A percentile compares a stretch with the other conserved stretches of the same genome.
Evolutionary conservation across 2,888 invertebrate species (phyloP).

Genomic region (Cephus sareptanus): DNA sequence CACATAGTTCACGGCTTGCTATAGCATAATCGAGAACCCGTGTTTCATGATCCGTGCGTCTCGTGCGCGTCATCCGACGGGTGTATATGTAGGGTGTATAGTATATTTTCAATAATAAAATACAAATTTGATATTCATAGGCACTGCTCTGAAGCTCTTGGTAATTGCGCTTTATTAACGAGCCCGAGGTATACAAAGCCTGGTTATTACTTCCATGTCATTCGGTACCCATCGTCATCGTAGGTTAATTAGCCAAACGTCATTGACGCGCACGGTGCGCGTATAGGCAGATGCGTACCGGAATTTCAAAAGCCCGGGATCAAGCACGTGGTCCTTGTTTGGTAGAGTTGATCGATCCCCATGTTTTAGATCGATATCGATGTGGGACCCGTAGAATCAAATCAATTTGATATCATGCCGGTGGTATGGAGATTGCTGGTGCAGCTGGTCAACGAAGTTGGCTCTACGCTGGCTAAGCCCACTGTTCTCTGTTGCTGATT

Average conservation of each 20-base stretch:
- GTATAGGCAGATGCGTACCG: background rate
- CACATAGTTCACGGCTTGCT: background rate
- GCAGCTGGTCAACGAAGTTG: background rate
- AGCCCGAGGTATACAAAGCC: background rate
- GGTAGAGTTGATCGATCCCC: background rate
- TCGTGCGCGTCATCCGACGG: background rate
- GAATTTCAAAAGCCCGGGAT: background rate
- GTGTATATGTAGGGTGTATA: background rate
- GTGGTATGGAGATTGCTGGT: background rate
- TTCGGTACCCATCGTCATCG: background rate
- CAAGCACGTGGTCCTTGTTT: background rate
- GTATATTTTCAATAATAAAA: background rate
- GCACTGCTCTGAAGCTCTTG: background rate
- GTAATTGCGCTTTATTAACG: background rate
- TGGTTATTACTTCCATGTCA: background rate
- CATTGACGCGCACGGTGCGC: background rate
- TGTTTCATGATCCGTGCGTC: background rate
- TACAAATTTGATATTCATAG: background rate
- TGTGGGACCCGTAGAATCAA: background rate
- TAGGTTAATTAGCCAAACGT: background rate
- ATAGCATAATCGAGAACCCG: background rate
- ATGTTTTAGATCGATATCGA: background rate
- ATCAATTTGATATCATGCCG: background rate
- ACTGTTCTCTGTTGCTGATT: background rate
- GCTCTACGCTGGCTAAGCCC: background rate